These are phyloP conservation scores for Hydrochoerus hydrochaeris DNA, from an alignment of 2,113 vertebrate genomes.

Conservation along the genomic window DNA sequence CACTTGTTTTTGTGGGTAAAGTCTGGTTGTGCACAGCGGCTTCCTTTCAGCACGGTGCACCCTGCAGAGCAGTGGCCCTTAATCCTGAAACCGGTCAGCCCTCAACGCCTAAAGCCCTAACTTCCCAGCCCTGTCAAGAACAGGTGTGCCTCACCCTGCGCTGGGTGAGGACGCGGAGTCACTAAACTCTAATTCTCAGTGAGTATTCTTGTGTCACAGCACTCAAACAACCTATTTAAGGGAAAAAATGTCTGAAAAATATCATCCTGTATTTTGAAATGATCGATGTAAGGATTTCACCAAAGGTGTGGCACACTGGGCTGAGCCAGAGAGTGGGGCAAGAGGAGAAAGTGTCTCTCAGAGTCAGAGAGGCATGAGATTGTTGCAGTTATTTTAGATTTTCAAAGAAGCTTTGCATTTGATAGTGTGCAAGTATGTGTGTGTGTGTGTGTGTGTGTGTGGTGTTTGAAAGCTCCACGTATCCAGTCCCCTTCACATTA, in stretches of 20 bases:
- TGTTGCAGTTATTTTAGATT: neutral
- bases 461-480: neutral
- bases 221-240: neutral
- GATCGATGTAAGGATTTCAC: neutral
- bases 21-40: neutral
- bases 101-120: neutral
- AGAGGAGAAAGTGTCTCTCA: neutral
- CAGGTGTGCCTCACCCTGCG: neutral
- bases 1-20: neutral
- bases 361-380: neutral
- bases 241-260: neutral
- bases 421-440: neutral
- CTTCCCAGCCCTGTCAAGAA: neutral
- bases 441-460: neutral
- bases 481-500: slow-evolving; percentile 66
- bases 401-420: slow-evolving; percentile 58
- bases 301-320: neutral
- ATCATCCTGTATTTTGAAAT: neutral
- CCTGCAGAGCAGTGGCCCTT: neutral
- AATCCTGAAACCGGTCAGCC: neutral
- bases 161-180: neutral
- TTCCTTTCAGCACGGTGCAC: neutral
- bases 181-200: neutral
- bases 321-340: neutral
- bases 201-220: neutral